A percentile compares a stretch with the other conserved stretches of the same genome.
These are phyloP conservation scores for Mya arenaria DNA, from an alignment of 1,140 invertebrate species.

Conservation along the genomic window DNA sequence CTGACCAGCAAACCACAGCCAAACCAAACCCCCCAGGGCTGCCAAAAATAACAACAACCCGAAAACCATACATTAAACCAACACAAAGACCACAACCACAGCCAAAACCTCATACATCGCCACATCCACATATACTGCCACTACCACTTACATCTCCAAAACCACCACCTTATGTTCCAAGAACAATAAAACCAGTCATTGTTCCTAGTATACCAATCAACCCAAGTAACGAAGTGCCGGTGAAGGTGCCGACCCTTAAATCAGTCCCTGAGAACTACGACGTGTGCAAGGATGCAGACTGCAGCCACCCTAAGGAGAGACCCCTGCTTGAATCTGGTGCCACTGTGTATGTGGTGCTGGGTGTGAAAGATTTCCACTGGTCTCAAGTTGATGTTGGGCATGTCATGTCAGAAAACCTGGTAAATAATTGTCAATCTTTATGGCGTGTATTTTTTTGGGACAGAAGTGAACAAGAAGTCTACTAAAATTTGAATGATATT, in stretches of 20 bases:
- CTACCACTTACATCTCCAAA: not conserved
- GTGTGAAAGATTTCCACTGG: slow-evolving; percentile 66
- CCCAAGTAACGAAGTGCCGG: not conserved
- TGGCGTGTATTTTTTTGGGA: too few species aligned
- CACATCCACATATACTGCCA: not conserved
- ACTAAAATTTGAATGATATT: too few species aligned
- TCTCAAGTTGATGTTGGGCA: slow-evolving; percentile 61
- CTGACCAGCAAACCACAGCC: not conserved
- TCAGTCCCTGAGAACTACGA: slow-evolving; percentile 63
- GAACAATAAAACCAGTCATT: not conserved
- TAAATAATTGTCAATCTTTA: too few species aligned
- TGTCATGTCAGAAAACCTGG: slow-evolving; percentile 69
- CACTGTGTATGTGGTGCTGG: slow-evolving; percentile 77
- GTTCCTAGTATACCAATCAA: not conserved
- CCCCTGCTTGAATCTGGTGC: slow-evolving; percentile 71
- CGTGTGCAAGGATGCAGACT: slow-evolving; percentile 65
- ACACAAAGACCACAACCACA: too few species aligned
- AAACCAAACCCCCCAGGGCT: not conserved
- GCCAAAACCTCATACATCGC: too few species aligned
- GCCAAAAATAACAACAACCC: not conserved
- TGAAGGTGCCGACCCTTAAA: not conserved
- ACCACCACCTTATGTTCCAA: not conserved
- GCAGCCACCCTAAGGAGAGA: slow-evolving; percentile 67
- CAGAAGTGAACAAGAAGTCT: too few species aligned
- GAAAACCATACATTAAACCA: too few species aligned